Percentiles rank a stretch among this genome's conserved stretches.
Conservation (phyloP, 2,888 invertebrate genomes). For the Sturmia bella region DNA sequence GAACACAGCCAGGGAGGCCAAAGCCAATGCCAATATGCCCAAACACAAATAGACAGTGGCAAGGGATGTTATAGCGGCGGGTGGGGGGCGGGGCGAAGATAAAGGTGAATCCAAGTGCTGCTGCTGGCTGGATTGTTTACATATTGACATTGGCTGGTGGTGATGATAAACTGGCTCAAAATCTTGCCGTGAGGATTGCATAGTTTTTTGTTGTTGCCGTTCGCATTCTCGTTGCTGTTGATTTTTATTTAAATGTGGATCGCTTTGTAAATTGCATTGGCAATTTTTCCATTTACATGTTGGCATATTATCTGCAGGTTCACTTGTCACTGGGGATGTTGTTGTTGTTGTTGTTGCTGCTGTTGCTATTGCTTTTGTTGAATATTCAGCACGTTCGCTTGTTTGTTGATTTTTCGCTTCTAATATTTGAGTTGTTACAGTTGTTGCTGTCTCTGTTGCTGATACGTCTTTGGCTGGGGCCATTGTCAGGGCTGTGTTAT, state of each 20-base stretch:
- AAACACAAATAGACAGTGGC: constrained; percentile 76
- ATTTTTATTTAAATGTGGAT: constrained; percentile 62
- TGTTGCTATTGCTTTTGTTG: constrained; percentile 33
- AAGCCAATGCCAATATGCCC: constrained; percentile 76
- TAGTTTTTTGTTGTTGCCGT: not conserved
- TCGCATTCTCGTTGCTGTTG: constrained; percentile 22
- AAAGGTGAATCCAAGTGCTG: not conserved
- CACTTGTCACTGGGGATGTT: constrained; percentile 43
- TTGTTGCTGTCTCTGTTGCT: constrained; percentile 48
- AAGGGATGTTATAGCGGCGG: constrained; percentile 64
- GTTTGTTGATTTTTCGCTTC: constrained; percentile 49
- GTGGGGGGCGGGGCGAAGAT: not conserved
- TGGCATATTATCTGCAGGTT: constrained; percentile 54
- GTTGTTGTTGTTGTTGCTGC: constrained; percentile 41
- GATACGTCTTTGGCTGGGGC: constrained; percentile 38
- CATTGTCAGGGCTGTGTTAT: constrained; percentile 40
- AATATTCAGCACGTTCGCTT: constrained; percentile 43
- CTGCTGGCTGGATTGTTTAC: constrained; percentile 16
- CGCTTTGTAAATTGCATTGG: constrained; percentile 68
- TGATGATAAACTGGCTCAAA: constrained; percentile 38
- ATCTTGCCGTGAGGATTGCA: constrained; percentile 11
- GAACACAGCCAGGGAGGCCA: constrained; percentile 77
- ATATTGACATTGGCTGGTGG: constrained; percentile 33
- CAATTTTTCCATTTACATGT: constrained; percentile 72
- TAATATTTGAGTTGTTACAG: constrained; percentile 44